These are phyloP conservation scores for Machimus atricapillus DNA, from an alignment of 2,888 invertebrate species.

Conservation along the genomic window DNA sequence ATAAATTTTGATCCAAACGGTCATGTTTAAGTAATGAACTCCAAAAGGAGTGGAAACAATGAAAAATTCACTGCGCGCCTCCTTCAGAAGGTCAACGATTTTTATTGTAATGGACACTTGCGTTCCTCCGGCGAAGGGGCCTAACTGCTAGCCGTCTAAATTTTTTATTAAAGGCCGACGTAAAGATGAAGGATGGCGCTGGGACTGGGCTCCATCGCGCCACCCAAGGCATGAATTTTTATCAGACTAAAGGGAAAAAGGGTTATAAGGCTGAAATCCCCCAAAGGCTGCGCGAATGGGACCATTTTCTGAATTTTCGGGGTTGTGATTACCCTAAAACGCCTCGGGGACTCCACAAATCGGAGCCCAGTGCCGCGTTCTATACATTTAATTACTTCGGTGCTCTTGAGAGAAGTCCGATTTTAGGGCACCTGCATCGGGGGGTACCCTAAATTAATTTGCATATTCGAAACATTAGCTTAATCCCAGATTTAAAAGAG, in stretches of 20 bases:
- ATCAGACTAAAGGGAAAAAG: not conserved
- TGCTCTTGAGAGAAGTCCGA: not conserved
- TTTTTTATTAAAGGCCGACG: constrained; percentile 32
- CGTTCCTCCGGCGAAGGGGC: not conserved
- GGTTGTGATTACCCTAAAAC: not conserved
- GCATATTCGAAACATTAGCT: not conserved
- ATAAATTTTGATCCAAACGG: constrained; percentile 34
- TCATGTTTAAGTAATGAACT: constrained; percentile 38
- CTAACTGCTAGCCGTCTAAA: not conserved
- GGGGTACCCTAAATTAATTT: not conserved
- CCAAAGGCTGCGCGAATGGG: not conserved
- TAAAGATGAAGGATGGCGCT: constrained; percentile 17
- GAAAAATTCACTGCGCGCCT: constrained; percentile 27
- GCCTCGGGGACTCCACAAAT: not conserved
- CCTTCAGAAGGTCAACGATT: constrained; percentile 25
- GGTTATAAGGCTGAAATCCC: not conserved
- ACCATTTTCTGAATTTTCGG: not conserved
- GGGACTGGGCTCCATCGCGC: not conserved
- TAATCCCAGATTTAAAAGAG: not conserved
- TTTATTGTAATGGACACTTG: constrained; percentile 35
- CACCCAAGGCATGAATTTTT: not conserved
- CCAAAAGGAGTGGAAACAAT: constrained; percentile 32
- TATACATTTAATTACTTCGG: not conserved
- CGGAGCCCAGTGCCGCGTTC: not conserved
- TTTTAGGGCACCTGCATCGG: not conserved